These are phyloP conservation scores for Phoxinus dragarum DNA, from an alignment of 2,797 vertebrate genomes.

Conservation along the genomic window DNA sequence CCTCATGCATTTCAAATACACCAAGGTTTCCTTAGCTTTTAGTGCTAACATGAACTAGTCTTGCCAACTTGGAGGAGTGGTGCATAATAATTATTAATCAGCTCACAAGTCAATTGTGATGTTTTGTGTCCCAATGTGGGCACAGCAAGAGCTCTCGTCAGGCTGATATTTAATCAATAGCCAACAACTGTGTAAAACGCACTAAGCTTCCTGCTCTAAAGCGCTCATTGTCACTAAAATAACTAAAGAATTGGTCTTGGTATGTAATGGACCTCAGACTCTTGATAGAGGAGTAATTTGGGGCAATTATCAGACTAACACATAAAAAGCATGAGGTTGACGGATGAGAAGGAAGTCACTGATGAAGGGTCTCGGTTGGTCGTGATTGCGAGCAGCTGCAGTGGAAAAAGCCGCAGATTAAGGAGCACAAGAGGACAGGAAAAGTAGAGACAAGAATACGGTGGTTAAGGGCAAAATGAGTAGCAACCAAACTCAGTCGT, in stretches of 20 bases:
- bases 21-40: not conserved
- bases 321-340: conserved; percentile 19
- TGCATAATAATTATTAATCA: not conserved
- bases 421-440: conserved; percentile 36
- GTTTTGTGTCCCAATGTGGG: conserved; percentile 58
- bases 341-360: conserved; percentile 27
- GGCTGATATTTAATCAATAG: conserved; percentile 48
- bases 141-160: conserved; percentile 41
- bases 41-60: not conserved
- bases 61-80: not conserved
- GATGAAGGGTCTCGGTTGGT: conserved; percentile 27
- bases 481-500: conserved; percentile 8
- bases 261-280: not conserved
- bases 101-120: conserved; percentile 31
- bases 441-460: not conserved
- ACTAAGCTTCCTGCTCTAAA: conserved; percentile 11
- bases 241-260: not conserved
- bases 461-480: conserved; percentile 14
- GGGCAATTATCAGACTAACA: conserved; percentile 45
- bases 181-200: conserved; percentile 11
- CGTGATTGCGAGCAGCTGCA: conserved; percentile 59
- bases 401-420: not conserved
- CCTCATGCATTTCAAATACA: not conserved
- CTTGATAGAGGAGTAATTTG: not conserved
- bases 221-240: not conserved